A percentile compares a stretch with the other conserved stretches of the same genome.
Evolutionary conservation across 2,113 vertebrate species (phyloP).

Genomic region (Trochalopteron elliotii): DNA sequence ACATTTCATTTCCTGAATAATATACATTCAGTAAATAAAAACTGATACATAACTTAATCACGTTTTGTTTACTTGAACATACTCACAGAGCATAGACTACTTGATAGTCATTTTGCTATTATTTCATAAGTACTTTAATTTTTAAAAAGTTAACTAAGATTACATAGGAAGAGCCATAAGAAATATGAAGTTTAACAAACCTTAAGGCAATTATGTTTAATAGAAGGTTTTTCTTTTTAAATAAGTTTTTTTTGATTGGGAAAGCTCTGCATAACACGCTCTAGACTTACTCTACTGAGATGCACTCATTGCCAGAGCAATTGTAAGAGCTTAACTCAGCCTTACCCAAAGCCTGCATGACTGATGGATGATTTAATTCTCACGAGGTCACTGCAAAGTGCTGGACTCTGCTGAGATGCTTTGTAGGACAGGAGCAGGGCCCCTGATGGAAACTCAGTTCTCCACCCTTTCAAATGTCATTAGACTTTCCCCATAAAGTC

Average conservation of each 20-base stretch:
- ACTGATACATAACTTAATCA: not conserved
- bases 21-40: not conserved
- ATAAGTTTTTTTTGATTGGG: not conserved
- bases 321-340: not conserved
- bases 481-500: not conserved
- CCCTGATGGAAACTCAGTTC: not conserved
- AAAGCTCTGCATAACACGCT: not conserved
- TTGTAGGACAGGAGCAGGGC: not conserved
- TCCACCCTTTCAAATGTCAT: not conserved
- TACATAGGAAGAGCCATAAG: not conserved
- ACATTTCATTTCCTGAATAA: constrained; percentile 1
- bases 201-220: not conserved
- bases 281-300: not conserved
- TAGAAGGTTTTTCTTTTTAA: not conserved
- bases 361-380: not conserved
- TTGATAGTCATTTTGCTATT: not conserved
- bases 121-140: not conserved
- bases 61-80: not conserved
- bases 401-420: not conserved
- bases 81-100: not conserved
- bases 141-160: not conserved
- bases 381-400: not conserved
- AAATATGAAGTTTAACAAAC: not conserved
- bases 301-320: not conserved
- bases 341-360: not conserved